Evolutionary conservation across 2,797 vertebrate genomes (phyloP), one percentile per base, ranked within the genome.

Genomic region (Anguilla obscura): DNA sequence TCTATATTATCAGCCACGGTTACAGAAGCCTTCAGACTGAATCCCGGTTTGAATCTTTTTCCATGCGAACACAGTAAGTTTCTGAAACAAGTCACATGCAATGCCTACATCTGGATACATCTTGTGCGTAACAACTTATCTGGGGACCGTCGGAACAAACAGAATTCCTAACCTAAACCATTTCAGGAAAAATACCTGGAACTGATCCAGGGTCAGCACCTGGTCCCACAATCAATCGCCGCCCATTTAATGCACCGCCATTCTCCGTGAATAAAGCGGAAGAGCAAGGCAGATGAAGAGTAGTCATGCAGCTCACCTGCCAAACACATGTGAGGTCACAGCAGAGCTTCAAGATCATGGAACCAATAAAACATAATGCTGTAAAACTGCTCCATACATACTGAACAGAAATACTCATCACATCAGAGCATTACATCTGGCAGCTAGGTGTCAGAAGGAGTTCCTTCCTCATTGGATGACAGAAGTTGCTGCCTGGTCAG

Each of bases 21-120:
- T 86, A 85, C n/a, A 88, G 12, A 5, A 87, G 52, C 82, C 21
- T 85, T 14, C 16, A 10, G 52, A 84, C 66, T 76, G 69, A 84
- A 45, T 74, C 66, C 14, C 48, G 48, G 6, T 56, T 52, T 12
- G 63, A 63, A 84, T 56, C 48, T 82, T 87, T 56, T 82, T 12
- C 30, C 54, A n/a, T 58, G 30, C 18, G 30, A 66, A 80, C 58
- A 80, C 54, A 40, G 86, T 40, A 27, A 14, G 80, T 87, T 24
- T 52, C 54, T 83, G 66, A 86, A 71, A 80, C 14, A 6, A 48
- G 14, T 1, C 76, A 80, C 30, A 2, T 80, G 40, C 48, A 48
- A 45, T 80, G 6, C 76, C 18, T 24, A 40, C 16, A 45, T 80
- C 36, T 24, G 36, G 21, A 21, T 48, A 80, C 16, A 36, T 79